Conservation (phyloP, 1,140 invertebrate genomes). For the Lepidurus apus region DNA sequence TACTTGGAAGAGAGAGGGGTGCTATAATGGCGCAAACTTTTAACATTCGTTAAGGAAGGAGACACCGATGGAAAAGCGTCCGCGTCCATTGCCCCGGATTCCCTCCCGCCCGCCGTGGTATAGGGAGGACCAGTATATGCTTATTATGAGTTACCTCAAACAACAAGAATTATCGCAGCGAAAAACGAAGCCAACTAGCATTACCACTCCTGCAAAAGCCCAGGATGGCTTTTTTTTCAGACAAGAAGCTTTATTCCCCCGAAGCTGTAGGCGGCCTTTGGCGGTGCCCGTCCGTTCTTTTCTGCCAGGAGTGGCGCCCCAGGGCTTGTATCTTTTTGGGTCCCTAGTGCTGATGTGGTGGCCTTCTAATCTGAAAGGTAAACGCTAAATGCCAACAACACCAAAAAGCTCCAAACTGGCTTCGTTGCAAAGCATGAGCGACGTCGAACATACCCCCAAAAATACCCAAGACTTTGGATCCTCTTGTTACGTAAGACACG, state of each 20-base stretch:
- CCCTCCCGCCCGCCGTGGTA: background rate
- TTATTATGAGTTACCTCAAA: background rate
- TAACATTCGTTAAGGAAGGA: background rate
- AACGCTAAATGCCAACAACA: background rate
- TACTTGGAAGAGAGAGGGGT: background rate
- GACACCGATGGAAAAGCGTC: background rate
- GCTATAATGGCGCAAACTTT: background rate
- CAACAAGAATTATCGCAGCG: background rate
- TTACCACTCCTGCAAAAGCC: background rate
- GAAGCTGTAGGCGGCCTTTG: constrained; percentile 5
- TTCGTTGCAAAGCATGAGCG: background rate
- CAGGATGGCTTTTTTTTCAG: background rate
- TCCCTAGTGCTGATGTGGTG: background rate
- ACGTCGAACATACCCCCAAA: background rate
- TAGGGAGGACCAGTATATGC: background rate
- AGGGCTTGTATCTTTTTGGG: background rate
- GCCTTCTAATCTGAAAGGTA: background rate
- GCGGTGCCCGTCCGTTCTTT: background rate
- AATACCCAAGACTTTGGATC: background rate
- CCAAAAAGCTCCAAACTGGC: background rate
- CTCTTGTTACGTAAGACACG: background rate
- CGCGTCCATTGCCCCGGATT: background rate
- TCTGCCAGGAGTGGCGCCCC: background rate
- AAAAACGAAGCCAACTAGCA: background rate
- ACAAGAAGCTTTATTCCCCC: background rate